These are phyloP conservation scores for Leistus spinibarbis DNA, from an alignment of 2,888 invertebrate genomes.

Conservation along the genomic window DNA sequence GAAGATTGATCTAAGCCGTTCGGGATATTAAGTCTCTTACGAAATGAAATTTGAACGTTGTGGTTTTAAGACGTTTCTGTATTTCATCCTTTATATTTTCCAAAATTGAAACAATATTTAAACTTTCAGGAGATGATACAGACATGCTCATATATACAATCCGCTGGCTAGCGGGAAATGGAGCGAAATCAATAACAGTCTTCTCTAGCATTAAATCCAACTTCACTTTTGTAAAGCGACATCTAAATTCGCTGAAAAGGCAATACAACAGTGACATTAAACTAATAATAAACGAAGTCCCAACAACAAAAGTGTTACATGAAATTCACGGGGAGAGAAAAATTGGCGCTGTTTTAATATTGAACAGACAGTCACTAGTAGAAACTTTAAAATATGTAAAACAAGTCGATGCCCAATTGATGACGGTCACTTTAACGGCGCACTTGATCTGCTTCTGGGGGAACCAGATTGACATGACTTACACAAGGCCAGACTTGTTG, in stretches of 20 bases:
- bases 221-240: conserved; percentile 62
- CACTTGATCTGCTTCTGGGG: conserved; percentile 6
- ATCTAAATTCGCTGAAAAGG: conserved; percentile 50
- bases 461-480: not conserved
- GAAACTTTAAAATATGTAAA: conserved; percentile 50
- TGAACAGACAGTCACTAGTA: conserved; percentile 47
- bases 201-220: conserved; percentile 81
- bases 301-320: not conserved
- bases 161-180: conserved; percentile 85
- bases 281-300: conserved; percentile 40
- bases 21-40: too few relatives aligned
- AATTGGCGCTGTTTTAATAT: conserved; percentile 51
- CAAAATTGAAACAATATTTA: not conserved
- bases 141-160: conserved; percentile 61
- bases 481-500: conserved; percentile 41
- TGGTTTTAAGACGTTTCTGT: too few relatives aligned
- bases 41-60: too few relatives aligned
- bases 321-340: conserved; percentile 43
- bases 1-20: too few relatives aligned
- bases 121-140: conserved; percentile 49
- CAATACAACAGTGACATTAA: conserved; percentile 51
- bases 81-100: too few relatives aligned
- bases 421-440: conserved; percentile 18
- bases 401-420: conserved; percentile 51
- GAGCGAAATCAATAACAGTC: conserved; percentile 78